Percentiles rank a stretch among this genome's conserved stretches.
Evolutionary conservation across 2,113 vertebrate species (phyloP).

Genomic region (Oreotrochilus melanogaster): DNA sequence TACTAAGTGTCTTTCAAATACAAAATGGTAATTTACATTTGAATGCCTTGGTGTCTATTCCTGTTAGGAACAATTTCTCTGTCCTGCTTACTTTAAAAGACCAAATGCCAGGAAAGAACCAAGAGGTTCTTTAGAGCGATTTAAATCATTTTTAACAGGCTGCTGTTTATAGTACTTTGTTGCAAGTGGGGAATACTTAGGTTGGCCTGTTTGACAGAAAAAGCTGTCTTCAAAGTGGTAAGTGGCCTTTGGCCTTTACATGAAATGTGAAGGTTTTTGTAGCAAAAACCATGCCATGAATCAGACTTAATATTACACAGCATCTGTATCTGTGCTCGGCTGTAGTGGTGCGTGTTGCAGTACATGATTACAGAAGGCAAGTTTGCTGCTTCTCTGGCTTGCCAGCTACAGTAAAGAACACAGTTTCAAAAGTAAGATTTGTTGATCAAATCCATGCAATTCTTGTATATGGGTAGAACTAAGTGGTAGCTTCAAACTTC

Average conservation of each 20-base stretch:
- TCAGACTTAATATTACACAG: neutral
- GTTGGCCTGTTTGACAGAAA: neutral
- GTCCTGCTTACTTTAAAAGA: constrained; percentile 72
- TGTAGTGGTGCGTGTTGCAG: neutral
- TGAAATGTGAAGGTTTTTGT: neutral
- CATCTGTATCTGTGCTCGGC: neutral
- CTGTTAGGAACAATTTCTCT: constrained; percentile 60
- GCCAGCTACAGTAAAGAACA: neutral
- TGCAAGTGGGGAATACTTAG: neutral
- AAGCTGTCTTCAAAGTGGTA: neutral
- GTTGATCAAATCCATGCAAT: neutral
- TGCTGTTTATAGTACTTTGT: neutral
- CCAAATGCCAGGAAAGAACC: constrained; percentile 41
- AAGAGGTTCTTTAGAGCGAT: constrained; percentile 53
- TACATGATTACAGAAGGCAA: neutral
- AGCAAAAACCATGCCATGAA: neutral
- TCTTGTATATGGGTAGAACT: neutral
- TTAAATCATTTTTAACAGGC: constrained; percentile 58
- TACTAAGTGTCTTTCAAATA: constrained; percentile 71
- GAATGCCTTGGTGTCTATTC: constrained; percentile 69
- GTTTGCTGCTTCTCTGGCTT: neutral
- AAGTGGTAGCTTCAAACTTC: neutral
- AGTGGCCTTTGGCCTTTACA: fast-evolving
- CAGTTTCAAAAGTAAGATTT: neutral
- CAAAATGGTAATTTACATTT: constrained; percentile 73